Percentiles rank a stretch among this genome's conserved stretches.
Conservation (phyloP, 2,888 invertebrate species). For the Empis stercorea region DNA sequence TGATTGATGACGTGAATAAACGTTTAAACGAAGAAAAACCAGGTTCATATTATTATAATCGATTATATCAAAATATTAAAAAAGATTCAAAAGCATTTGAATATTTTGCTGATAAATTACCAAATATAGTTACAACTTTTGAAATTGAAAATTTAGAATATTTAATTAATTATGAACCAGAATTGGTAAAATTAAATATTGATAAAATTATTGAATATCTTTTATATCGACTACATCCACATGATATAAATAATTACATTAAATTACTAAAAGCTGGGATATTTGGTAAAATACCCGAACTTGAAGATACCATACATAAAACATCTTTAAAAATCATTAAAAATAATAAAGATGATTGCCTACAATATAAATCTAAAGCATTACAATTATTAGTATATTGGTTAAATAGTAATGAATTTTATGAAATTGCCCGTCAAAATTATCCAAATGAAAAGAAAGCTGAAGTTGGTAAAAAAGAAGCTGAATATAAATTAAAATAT, state of each 20-base stretch:
- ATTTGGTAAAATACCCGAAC: background rate
- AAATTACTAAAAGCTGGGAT: background rate
- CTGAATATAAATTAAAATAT: background rate
- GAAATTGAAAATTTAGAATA: background rate
- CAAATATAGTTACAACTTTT: background rate
- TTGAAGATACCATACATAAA: too few species aligned
- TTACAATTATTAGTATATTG: too few species aligned
- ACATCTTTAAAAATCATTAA: too few species aligned
- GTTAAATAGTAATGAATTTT: too few species aligned
- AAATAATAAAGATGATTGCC: too few species aligned
- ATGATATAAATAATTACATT: background rate
- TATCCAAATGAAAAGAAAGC: too few species aligned
- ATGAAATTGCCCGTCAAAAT: too few species aligned
- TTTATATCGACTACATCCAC: background rate
- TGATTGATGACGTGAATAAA: background rate
- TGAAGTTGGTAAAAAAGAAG: background rate
- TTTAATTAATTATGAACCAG: background rate
- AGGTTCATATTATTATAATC: background rate
- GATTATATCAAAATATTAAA: background rate
- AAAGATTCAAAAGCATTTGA: background rate
- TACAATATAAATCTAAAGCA: too few species aligned
- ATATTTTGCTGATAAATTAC: background rate
- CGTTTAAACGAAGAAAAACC: background rate
- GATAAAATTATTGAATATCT: background rate
- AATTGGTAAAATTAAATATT: background rate